Evolutionary conservation across 2,113 vertebrate genomes (phyloP).

Genomic region (Oncorhynchus keta): DNA sequence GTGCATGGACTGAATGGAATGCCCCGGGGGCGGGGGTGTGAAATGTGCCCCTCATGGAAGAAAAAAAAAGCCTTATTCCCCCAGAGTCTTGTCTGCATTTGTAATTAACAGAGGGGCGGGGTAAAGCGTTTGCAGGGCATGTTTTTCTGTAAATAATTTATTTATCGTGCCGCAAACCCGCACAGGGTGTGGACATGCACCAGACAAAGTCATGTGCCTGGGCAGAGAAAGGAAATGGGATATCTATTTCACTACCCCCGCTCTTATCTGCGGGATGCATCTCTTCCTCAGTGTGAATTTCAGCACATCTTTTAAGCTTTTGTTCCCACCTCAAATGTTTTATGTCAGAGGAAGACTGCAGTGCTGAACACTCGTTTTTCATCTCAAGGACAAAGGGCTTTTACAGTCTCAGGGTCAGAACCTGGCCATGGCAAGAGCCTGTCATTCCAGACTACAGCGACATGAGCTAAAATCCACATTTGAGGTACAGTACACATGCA

Average conservation of each 20-base stretch:
- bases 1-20: slow-evolving; percentile 13
- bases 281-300: background rate
- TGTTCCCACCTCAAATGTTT: background rate
- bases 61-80: background rate
- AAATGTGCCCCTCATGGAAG: slow-evolving; percentile 23
- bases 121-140: background rate
- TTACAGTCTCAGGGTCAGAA: background rate
- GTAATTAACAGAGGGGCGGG: slow-evolving; percentile 16
- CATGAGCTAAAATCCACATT: too few relatives aligned
- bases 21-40: slow-evolving; percentile 18
- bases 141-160: slow-evolving; percentile 16
- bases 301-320: background rate
- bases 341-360: background rate
- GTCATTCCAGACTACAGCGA: too few relatives aligned
- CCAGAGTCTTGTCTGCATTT: slow-evolving; percentile 15
- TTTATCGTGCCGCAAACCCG: background rate
- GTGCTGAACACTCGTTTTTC: background rate
- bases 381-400: background rate
- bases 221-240: background rate
- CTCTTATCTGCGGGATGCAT: background rate
- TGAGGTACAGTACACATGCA: too few relatives aligned
- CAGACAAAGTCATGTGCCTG: background rate
- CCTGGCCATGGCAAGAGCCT: background rate
- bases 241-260: background rate
- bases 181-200: background rate